A percentile compares a stretch with the other conserved stretches of the same genome.
Evolutionary conservation across 2,113 vertebrate species (phyloP).

Genomic region (Anser brachyrhynchus): DNA sequence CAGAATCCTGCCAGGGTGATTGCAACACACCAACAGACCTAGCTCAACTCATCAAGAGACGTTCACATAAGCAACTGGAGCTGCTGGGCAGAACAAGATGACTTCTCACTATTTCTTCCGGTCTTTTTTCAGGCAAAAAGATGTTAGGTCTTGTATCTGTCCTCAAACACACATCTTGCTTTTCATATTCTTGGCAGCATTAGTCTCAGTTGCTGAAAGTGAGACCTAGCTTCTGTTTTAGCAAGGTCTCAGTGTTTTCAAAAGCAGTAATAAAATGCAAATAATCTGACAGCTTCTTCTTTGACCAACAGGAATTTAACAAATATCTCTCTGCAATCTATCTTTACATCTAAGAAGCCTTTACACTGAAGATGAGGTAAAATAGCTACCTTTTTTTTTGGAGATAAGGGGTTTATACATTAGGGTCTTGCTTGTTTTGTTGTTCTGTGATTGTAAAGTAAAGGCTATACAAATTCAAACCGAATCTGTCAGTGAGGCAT

Average conservation of each 20-base stretch:
- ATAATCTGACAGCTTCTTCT: not conserved
- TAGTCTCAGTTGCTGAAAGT: not conserved
- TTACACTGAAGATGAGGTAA: not conserved
- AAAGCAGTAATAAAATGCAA: not conserved
- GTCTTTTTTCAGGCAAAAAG: not conserved
- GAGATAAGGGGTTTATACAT: not conserved
- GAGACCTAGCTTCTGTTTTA: not conserved
- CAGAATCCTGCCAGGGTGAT: conserved; percentile 11
- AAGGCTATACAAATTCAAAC: not conserved
- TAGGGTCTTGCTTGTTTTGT: not conserved
- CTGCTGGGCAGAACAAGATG: not conserved
- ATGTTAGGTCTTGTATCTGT: not conserved
- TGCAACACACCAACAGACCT: not conserved
- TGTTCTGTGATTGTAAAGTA: not conserved
- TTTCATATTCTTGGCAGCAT: not conserved
- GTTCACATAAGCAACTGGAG: not conserved
- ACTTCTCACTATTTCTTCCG: not conserved
- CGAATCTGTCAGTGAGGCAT: not conserved
- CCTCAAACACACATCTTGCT: not conserved
- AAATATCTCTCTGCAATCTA: not conserved
- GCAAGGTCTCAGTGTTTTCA: not conserved
- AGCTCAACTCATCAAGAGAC: not conserved
- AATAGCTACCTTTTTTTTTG: not conserved
- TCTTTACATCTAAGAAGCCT: not conserved
- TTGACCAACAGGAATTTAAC: not conserved